Evolutionary conservation across 2,888 invertebrate genomes (phyloP).

Genomic region (Cheiracanthium punctorium): DNA sequence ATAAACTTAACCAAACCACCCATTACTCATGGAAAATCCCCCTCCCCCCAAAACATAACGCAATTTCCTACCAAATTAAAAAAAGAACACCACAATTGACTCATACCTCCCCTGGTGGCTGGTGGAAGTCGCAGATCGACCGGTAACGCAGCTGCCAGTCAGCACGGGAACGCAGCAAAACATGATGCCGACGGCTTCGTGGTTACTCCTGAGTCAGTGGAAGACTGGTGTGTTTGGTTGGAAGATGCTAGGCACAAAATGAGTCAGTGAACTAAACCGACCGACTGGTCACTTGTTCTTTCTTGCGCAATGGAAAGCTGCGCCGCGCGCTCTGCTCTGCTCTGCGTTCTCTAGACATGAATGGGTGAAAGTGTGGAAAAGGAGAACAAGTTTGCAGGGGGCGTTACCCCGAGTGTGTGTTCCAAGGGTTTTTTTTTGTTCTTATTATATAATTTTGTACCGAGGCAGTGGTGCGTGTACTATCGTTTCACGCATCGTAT

Average conservation of each 20-base stretch:
- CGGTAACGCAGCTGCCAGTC: conserved; percentile 44
- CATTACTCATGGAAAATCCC: neutral
- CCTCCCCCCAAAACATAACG: no score
- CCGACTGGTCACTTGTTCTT: conserved; percentile 17
- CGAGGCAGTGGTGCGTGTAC: conserved; percentile 22
- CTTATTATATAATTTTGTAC: conserved; percentile 19
- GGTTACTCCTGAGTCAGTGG: neutral
- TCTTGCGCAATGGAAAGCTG: conserved; percentile 7
- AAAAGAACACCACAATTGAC: no score
- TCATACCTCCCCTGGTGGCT: conserved; percentile 32
- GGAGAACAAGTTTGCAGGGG: conserved; percentile 24
- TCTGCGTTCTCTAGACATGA: no score
- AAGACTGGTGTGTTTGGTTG: neutral
- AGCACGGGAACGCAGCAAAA: conserved; percentile 63
- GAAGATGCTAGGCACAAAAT: neutral
- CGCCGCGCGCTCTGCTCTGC: neutral
- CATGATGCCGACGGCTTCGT: conserved; percentile 13
- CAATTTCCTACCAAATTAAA: no score
- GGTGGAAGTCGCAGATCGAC: conserved; percentile 1
- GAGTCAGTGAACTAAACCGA: conserved; percentile 19
- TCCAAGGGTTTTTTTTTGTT: no score
- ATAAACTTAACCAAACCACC: neutral
- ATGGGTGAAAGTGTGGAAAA: conserved; percentile 12
- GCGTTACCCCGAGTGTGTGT: conserved; percentile 34
- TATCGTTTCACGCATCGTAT: conserved; percentile 14